Evolutionary conservation across 1,140 invertebrate genomes (phyloP).

Genomic region (Drosophila orosa): DNA sequence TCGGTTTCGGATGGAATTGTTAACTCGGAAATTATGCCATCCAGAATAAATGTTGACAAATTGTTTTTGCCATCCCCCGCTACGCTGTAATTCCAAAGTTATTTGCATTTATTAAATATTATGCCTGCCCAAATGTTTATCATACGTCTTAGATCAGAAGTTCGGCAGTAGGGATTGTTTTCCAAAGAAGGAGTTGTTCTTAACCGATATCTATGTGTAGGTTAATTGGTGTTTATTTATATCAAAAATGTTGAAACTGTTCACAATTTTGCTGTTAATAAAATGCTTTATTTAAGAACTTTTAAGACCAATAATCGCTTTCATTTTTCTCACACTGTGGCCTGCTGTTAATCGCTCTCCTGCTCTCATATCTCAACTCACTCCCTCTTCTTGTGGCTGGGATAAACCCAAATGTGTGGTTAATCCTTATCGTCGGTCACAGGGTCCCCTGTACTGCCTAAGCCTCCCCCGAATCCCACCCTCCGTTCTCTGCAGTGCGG

Average conservation of each 20-base stretch:
- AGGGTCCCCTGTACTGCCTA: slow-evolving; percentile 13
- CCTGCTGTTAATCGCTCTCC: background rate
- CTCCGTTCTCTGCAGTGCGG: background rate
- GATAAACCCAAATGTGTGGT: slow-evolving; percentile 28
- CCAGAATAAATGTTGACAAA: slow-evolving; percentile 60
- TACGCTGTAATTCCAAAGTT: slow-evolving; percentile 15
- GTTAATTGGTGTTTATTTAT: too few species aligned
- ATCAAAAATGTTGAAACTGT: too few species aligned
- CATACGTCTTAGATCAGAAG: background rate
- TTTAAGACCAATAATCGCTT: background rate
- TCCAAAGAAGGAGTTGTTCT: background rate
- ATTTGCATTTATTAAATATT: slow-evolving; percentile 42
- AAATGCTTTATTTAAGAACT: background rate
- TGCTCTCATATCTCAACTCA: background rate
- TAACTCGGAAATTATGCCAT: slow-evolving; percentile 61
- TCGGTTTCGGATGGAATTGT: slow-evolving; percentile 42
- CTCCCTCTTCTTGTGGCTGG: background rate
- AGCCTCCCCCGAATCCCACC: slow-evolving; percentile 4
- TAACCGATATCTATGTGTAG: background rate
- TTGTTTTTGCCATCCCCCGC: slow-evolving; percentile 37
- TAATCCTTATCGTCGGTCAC: slow-evolving; percentile 42
- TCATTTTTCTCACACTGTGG: slow-evolving; percentile 19
- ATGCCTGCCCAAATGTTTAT: slow-evolving; percentile 19
- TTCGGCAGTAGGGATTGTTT: background rate
- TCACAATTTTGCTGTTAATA: background rate